Conservation (phyloP, 1,140 invertebrate genomes). For the Copidosoma floridanum region DNA sequence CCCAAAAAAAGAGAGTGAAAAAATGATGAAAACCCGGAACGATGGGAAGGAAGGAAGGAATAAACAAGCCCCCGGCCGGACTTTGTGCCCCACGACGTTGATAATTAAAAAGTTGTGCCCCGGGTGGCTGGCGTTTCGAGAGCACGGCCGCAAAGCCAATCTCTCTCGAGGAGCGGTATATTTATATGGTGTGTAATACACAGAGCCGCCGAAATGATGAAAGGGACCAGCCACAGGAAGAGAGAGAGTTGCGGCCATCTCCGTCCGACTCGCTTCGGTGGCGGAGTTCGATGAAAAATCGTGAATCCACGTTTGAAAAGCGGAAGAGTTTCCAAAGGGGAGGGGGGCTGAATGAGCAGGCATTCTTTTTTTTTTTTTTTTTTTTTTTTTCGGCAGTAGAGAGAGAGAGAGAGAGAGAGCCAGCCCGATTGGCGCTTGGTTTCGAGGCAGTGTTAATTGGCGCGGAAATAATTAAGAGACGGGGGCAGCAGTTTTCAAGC, state of each 20-base stretch:
- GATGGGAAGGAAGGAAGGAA: constrained; percentile 2
- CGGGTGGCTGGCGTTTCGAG: background rate
- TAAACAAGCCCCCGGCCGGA: constrained; percentile 5
- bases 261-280: constrained; percentile 11
- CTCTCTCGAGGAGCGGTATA: constrained; percentile 2
- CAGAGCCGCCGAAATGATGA: constrained; percentile 21
- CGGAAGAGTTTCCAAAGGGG: constrained; percentile 19
- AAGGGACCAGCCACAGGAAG: constrained; percentile 11
- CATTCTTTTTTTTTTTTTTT: background rate
- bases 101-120: constrained; percentile 28
- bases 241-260: too few species aligned
- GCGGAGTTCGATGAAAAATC: constrained; percentile 28
- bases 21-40: too few species aligned
- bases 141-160: constrained; percentile 2
- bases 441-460: constrained; percentile 52
- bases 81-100: constrained; percentile 19
- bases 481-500: constrained; percentile 32
- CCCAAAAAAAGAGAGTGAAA: too few species aligned
- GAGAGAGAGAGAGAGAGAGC: constrained; percentile 6
- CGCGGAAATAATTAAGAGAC: constrained; percentile 57
- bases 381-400: constrained; percentile 2
- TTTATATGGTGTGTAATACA: background rate
- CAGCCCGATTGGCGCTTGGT: constrained; percentile 38
- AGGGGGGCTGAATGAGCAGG: constrained; percentile 12
- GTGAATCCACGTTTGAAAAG: constrained; percentile 13